Conservation (phyloP, 1,140 invertebrate species). For the Bombus breviceps region DNA sequence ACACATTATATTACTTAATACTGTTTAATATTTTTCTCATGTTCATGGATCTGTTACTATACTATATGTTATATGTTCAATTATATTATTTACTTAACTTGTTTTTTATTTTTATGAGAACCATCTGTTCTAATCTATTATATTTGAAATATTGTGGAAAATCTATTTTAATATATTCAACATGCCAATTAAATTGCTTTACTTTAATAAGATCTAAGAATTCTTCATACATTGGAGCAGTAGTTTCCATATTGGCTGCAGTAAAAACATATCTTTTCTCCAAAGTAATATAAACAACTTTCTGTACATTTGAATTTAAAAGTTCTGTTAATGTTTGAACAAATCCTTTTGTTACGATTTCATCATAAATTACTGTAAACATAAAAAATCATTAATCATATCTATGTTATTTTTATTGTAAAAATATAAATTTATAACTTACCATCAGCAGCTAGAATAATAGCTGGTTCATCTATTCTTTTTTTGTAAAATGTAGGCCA, state of each 20-base stretch:
- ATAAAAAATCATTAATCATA: constrained; percentile 59
- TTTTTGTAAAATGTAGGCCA: constrained; percentile 83
- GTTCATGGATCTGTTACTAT: constrained; percentile 11
- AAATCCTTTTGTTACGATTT: constrained; percentile 92
- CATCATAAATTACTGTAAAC: constrained; percentile 92
- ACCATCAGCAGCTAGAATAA: constrained; percentile 92
- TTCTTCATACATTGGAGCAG: constrained; percentile 93
- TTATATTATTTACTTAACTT: constrained; percentile 35
- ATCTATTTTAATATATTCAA: constrained; percentile 86
- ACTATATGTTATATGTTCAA: neutral
- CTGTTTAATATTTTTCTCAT: constrained; percentile 1
- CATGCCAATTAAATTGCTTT: constrained; percentile 82
- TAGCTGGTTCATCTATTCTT: constrained; percentile 83
- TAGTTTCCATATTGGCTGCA: constrained; percentile 89
- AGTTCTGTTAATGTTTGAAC: constrained; percentile 89
- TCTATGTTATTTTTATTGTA: neutral
- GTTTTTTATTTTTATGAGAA: constrained; percentile 87
- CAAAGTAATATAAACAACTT: constrained; percentile 89
- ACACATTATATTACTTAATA: neutral
- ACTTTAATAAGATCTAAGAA: constrained; percentile 86
- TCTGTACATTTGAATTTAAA: constrained; percentile 84
- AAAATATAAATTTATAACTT: constrained; percentile 66
- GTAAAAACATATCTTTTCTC: constrained; percentile 95
- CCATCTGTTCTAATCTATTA: constrained; percentile 89
- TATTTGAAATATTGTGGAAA: constrained; percentile 93